Evolutionary conservation across 2,113 vertebrate species (phyloP).

Genomic region (Taurulus bubalis): DNA sequence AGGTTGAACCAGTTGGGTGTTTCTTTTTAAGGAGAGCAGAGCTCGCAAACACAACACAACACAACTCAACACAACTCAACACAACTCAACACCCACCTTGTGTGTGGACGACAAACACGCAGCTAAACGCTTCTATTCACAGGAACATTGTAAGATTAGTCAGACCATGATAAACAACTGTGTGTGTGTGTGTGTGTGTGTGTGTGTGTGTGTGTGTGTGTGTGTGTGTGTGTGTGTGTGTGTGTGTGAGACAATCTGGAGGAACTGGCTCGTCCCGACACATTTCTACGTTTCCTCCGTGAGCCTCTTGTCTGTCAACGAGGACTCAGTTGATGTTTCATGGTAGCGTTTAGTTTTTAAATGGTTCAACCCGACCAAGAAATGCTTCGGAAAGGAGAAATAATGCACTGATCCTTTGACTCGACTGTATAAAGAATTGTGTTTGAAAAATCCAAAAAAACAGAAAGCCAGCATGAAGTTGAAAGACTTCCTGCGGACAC

Average conservation of each 20-base stretch:
- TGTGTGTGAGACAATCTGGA: slow-evolving; percentile 20
- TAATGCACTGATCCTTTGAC: slow-evolving; percentile 15
- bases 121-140: slow-evolving; percentile 36
- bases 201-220: slow-evolving; percentile 7
- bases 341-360: slow-evolving; percentile 3
- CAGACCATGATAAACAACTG: slow-evolving; percentile 26
- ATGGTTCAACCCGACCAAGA: slow-evolving; percentile 1
- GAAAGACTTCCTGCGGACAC: slow-evolving; percentile 24
- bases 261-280: slow-evolving; percentile 11
- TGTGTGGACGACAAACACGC: slow-evolving; percentile 40
- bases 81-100: slow-evolving; percentile 29
- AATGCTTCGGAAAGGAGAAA: slow-evolving; percentile 9
- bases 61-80: not conserved
- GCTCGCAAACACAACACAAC: slow-evolving; percentile 4
- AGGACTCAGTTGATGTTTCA: slow-evolving; percentile 5
- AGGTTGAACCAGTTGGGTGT: slow-evolving; percentile 48
- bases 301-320: slow-evolving; percentile 43
- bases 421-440: slow-evolving; percentile 23
- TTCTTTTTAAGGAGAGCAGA: slow-evolving; percentile 5
- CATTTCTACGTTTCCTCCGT: slow-evolving; percentile 5
- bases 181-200: not conserved
- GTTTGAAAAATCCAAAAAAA: slow-evolving; percentile 41
- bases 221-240: slow-evolving; percentile 2
- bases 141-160: slow-evolving; percentile 28
- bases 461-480: slow-evolving; percentile 39